These are phyloP conservation scores for Colletes gigas DNA, from an alignment of 1,140 invertebrate genomes.

Conservation along the genomic window DNA sequence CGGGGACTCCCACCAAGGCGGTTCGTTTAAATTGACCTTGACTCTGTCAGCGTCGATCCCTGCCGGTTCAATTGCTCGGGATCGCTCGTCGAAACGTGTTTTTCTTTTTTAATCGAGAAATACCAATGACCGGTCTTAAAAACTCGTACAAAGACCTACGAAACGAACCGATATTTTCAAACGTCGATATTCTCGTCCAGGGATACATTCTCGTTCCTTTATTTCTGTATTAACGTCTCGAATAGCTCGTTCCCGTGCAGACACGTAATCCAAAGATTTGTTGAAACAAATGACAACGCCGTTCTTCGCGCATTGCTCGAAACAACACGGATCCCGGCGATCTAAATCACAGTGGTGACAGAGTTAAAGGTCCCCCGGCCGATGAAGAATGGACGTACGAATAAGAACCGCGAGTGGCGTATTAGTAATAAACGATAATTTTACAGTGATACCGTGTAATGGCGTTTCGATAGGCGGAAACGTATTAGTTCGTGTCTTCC, in stretches of 20 bases:
- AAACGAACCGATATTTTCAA: too few species aligned
- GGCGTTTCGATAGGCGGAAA: conserved; percentile 22
- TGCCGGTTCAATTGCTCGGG: background rate
- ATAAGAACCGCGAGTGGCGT: background rate
- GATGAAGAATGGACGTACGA: too few species aligned
- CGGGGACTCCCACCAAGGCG: background rate
- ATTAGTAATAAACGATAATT: background rate
- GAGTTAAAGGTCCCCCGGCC: background rate
- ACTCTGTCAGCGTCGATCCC: background rate
- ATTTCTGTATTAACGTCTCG: too few species aligned
- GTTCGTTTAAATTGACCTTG: background rate
- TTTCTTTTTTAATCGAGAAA: too few species aligned
- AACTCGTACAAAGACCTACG: too few species aligned
- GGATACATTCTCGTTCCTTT: too few species aligned
- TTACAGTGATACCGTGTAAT: conserved; percentile 11
- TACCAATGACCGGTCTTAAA: too few species aligned
- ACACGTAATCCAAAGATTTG: too few species aligned
- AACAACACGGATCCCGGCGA: background rate
- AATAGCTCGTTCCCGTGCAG: too few species aligned
- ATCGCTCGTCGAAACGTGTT: background rate
- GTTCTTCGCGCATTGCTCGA: too few species aligned
- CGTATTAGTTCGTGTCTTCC: conserved; percentile 14
- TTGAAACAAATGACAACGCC: too few species aligned
- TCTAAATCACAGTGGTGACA: conserved; percentile 7
- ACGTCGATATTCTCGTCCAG: too few species aligned